These are phyloP conservation scores for Porites evermanni DNA, from an alignment of 92 coral and sea anemone genomes.

Conservation along the genomic window DNA sequence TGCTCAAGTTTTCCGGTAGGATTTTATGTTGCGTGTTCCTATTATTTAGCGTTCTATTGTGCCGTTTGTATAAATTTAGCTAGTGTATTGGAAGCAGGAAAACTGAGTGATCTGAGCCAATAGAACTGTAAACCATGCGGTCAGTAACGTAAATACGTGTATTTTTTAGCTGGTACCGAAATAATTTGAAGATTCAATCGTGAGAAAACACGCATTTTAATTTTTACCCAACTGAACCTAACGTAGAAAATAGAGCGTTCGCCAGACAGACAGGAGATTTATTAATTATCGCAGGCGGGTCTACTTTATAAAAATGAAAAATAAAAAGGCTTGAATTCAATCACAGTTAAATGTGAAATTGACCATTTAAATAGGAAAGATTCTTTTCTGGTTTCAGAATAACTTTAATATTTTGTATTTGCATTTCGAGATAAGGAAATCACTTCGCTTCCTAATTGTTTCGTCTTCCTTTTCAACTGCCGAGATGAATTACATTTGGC, in stretches of 20 bases:
- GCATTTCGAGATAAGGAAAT: conserved; percentile 16
- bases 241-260: background rate
- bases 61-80: no score
- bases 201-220: background rate
- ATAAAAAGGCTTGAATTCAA: no score
- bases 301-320: background rate
- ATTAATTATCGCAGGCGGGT: background rate
- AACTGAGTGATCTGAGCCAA: no score
- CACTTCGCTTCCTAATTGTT: background rate
- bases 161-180: no score
- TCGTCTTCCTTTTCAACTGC: no score
- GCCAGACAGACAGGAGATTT: background rate
- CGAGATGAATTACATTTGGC: background rate
- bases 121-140: no score
- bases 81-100: background rate
- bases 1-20: conserved; percentile 17
- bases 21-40: background rate
- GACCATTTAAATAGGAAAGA: background rate
- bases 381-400: background rate
- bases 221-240: background rate
- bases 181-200: background rate
- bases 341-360: background rate
- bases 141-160: no score
- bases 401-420: background rate
- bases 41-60: background rate